phyloP scores from a whole-genome alignment of 35 echinoderm and acorn worm genomes.

The Stichopus chloronotus region DNA sequence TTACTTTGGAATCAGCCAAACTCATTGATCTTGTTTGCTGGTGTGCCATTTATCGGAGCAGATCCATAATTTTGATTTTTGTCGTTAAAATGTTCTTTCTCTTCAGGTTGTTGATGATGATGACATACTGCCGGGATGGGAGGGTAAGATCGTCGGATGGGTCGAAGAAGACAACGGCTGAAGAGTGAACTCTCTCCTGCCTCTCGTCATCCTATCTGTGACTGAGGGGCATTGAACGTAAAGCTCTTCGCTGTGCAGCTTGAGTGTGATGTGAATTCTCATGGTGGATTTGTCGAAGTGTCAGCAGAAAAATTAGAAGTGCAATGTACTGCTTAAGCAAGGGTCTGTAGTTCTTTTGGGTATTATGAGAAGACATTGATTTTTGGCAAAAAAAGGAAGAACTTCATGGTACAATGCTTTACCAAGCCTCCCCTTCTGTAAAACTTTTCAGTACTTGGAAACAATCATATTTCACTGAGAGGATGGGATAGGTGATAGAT shows the following conservation, averaged over 20 bases:
- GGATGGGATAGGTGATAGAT: no score
- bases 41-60: no score
- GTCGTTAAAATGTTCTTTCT: neutral
- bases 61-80: no score
- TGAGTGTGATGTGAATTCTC: neutral
- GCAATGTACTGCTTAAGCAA: neutral
- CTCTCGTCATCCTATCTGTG: neutral
- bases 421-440: no score
- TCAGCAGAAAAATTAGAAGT: neutral
- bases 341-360: no score
- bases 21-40: no score
- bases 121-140: slow-evolving; percentile 98
- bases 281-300: neutral
- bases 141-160: slow-evolving; percentile 99
- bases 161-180: slow-evolving; percentile 95
- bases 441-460: no score
- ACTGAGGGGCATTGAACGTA: neutral
- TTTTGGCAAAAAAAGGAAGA: no score
- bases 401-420: no score
- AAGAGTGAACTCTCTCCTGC: neutral
- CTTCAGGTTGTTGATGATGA: slow-evolving; percentile 89
- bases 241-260: neutral
- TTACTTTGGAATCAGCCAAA: no score
- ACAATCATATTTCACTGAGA: no score
- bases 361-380: neutral